Evolutionary conservation across 2,797 vertebrate species (phyloP).

Genomic region (Tarsius wallacei): DNA sequence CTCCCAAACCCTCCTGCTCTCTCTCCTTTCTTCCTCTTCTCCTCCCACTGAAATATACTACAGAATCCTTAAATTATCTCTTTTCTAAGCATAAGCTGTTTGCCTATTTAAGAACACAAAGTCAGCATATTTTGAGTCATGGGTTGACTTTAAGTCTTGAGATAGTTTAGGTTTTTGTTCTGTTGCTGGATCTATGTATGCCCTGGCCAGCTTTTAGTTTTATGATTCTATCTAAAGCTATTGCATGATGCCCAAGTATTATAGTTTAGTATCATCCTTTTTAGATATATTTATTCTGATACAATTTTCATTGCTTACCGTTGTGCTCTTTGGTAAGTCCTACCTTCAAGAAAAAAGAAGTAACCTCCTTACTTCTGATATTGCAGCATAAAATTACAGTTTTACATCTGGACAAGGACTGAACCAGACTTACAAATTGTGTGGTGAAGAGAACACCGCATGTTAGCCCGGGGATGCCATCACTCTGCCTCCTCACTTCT

Average conservation of each 20-base stretch:
- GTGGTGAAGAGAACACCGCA: constrained; percentile 42
- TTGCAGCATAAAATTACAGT: constrained; percentile 63
- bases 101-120: constrained; percentile 27
- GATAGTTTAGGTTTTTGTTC: constrained; percentile 19
- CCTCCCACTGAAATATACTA: background rate
- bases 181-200: background rate
- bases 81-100: background rate
- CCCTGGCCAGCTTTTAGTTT: constrained; percentile 5
- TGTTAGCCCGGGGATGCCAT: constrained; percentile 49
- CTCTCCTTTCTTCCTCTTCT: background rate
- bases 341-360: constrained; percentile 68
- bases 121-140: background rate
- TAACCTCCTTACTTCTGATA: constrained; percentile 73
- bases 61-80: background rate
- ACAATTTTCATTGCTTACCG: constrained; percentile 21
- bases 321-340: constrained; percentile 62
- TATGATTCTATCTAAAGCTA: constrained; percentile 26
- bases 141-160: constrained; percentile 67
- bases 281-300: constrained; percentile 36
- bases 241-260: constrained; percentile 2
- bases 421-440: constrained; percentile 75
- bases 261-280: constrained; percentile 24
- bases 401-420: constrained; percentile 73
- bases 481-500: constrained; percentile 69
- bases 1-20: background rate